Percentiles rank a stretch among this genome's conserved stretches.
phyloP scores from a whole-genome alignment of 2,888 invertebrate species.

The Lepidochrysops patricia region DNA sequence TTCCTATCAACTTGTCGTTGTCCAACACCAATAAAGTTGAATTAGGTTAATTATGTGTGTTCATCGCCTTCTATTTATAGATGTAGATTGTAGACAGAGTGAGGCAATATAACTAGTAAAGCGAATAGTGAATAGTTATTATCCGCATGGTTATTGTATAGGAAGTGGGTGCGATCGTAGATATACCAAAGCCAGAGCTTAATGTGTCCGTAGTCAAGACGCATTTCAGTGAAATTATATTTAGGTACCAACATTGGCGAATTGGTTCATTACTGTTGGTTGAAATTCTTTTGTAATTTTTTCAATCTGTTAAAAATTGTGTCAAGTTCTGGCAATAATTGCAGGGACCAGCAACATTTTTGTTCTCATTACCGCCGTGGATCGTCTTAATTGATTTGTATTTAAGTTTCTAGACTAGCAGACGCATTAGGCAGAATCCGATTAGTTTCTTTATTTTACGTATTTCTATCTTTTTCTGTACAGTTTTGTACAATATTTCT shows the following conservation, averaged over 20 bases:
- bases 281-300: neutral
- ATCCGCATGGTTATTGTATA: neutral
- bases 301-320: neutral
- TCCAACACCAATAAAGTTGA: neutral
- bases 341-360: neutral
- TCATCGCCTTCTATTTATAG: neutral
- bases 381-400: neutral
- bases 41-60: constrained; percentile 2
- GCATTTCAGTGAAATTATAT: neutral
- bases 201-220: no score
- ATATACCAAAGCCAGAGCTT: neutral
- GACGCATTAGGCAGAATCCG: neutral
- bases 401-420: neutral
- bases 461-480: no score
- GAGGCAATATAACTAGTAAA: neutral
- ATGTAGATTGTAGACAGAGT: neutral
- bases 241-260: neutral
- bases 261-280: neutral
- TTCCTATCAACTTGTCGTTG: neutral
- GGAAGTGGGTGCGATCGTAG: neutral
- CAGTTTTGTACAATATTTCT: no score
- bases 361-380: neutral
- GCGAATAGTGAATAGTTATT: no score
- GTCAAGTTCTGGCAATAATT: constrained; percentile 1
- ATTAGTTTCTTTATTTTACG: neutral